phyloP scores from a whole-genome alignment of 2,113 vertebrate genomes.

The Alces alces region DNA sequence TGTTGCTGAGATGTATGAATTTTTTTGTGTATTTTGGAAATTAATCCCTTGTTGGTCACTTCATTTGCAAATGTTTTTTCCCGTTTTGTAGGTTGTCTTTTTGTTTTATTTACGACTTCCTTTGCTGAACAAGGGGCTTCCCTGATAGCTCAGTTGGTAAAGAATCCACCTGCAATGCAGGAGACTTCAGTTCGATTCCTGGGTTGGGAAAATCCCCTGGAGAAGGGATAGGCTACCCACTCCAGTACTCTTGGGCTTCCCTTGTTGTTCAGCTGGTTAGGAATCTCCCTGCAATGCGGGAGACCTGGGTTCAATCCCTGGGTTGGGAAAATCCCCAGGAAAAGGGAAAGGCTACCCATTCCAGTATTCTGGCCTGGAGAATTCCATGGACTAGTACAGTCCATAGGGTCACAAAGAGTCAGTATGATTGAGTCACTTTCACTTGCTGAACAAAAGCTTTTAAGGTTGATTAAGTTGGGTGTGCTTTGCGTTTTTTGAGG shows the following conservation, averaged over 20 bases:
- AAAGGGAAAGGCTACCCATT: not conserved
- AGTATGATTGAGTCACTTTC: not conserved
- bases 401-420: not conserved
- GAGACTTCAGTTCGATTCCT: not conserved
- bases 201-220: not conserved
- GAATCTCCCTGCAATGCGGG: not conserved
- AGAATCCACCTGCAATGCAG: not conserved
- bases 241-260: not conserved
- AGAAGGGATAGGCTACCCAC: not conserved
- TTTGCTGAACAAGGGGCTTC: not conserved
- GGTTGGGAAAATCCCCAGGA: not conserved
- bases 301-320: not conserved
- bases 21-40: not conserved
- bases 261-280: not conserved
- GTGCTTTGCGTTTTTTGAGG: not conserved
- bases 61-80: not conserved
- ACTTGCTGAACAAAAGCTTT: not conserved
- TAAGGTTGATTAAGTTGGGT: not conserved
- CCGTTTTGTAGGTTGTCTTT: not conserved
- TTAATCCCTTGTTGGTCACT: not conserved
- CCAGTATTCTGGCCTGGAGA: not conserved
- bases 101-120: not conserved
- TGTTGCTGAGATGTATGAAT: not conserved
- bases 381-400: not conserved
- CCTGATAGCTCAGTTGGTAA: not conserved